phyloP scores from a whole-genome alignment of 2,113 vertebrate species.

The Bubo scandiacus region DNA sequence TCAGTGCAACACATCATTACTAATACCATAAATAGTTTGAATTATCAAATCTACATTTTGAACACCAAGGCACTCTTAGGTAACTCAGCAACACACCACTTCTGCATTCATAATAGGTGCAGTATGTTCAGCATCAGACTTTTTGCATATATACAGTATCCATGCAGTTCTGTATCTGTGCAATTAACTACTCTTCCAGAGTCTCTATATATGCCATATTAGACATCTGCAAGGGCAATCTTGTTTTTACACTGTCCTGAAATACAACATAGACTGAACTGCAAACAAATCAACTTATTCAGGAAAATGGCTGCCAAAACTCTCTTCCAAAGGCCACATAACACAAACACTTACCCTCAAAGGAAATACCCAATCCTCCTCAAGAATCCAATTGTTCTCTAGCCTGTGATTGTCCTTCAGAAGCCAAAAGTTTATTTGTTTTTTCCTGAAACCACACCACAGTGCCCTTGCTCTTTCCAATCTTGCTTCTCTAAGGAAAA shows the following conservation, averaged over 20 bases:
- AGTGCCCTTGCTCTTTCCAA: neutral
- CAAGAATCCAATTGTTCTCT: neutral
- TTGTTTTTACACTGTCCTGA: neutral
- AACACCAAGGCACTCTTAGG: neutral
- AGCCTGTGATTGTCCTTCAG: neutral
- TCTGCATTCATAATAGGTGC: neutral
- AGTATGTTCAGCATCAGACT: rapidly evolving
- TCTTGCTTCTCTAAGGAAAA: neutral
- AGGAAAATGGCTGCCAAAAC: neutral
- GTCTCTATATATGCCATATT: no score
- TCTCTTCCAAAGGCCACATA: neutral
- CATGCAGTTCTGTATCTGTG: rapidly evolving
- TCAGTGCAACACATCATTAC: neutral
- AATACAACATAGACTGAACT: neutral
- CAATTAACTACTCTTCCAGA: neutral
- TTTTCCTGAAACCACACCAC: neutral
- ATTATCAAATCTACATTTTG: neutral
- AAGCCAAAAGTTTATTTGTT: neutral
- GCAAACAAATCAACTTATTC: neutral
- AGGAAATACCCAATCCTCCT: neutral
- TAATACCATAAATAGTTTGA: neutral
- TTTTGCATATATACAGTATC: neutral
- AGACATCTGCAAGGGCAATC: neutral
- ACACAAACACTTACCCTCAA: neutral
- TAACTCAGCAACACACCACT: neutral